Conservation (phyloP, 2,888 invertebrate species). For the Lepidonotus clava region DNA sequence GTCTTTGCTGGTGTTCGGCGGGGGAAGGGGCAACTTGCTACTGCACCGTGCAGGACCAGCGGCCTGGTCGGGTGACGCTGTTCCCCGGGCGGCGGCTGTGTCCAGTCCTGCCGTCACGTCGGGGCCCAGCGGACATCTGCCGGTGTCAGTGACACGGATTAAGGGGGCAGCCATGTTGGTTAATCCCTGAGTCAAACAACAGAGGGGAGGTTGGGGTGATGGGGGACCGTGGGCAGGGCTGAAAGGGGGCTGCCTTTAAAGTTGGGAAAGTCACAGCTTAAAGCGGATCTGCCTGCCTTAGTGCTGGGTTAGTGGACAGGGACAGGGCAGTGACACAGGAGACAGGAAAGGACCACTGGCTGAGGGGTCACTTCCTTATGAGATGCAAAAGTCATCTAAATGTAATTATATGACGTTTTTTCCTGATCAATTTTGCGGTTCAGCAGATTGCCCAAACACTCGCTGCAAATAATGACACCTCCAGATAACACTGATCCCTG, state of each 20-base stretch:
- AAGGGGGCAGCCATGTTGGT: not conserved
- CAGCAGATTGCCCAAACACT: no score
- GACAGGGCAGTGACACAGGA: not conserved
- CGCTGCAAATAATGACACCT: no score
- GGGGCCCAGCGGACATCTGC: not conserved
- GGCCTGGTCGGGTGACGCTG: not conserved
- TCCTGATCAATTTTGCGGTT: no score
- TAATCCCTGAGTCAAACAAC: slow-evolving; percentile 40
- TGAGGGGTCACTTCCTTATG: no score
- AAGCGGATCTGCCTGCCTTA: slow-evolving; percentile 21
- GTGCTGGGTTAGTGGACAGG: slow-evolving; percentile 3
- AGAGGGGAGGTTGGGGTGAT: not conserved
- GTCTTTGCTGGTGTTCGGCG: not conserved
- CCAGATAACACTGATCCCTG: no score
- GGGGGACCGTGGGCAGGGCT: not conserved
- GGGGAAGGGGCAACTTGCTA: not conserved
- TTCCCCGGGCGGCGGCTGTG: not conserved
- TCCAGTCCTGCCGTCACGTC: slow-evolving; percentile 32
- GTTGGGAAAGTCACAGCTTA: slow-evolving; percentile 38
- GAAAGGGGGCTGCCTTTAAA: not conserved
- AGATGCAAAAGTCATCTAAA: no score
- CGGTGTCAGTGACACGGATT: slow-evolving; percentile 51
- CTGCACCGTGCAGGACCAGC: not conserved
- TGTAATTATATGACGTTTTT: no score
- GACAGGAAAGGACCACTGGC: no score